phyloP scores from a whole-genome alignment of 2,113 vertebrate genomes.

The Ardeotis arabs region DNA sequence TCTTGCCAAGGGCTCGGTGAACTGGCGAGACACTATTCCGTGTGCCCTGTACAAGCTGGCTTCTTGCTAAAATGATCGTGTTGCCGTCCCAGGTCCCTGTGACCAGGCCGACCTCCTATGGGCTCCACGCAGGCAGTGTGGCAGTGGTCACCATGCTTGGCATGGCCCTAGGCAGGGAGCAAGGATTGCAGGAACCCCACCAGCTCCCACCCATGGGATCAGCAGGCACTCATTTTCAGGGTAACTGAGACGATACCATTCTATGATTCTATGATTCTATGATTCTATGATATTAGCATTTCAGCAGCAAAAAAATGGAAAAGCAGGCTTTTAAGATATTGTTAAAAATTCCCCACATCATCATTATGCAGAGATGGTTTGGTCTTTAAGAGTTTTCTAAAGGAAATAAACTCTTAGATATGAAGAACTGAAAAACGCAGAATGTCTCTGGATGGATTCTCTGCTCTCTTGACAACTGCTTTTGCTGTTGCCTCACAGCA shows the following conservation, averaged over 20 bases:
- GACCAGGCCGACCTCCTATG: not conserved
- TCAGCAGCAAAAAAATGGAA: constrained; percentile 10
- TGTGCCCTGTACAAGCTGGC: not conserved
- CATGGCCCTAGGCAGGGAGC: not conserved
- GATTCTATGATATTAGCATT: not conserved
- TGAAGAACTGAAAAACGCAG: not conserved
- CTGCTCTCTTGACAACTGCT: not conserved
- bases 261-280: too few species aligned
- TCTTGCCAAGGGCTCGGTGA: not conserved
- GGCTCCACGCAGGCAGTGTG: not conserved
- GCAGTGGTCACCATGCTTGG: not conserved
- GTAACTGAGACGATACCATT: not conserved
- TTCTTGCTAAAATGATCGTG: not conserved
- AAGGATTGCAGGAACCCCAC: not conserved
- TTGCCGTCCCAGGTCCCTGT: not conserved
- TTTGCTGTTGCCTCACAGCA: not conserved
- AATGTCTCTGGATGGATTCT: not conserved
- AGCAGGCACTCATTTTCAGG: not conserved
- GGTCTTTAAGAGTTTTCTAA: not conserved
- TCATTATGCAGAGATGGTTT: not conserved
- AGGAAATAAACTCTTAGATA: not conserved
- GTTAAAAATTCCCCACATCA: not conserved
- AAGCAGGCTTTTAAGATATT: not conserved
- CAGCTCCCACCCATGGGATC: not conserved
- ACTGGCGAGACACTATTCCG: not conserved